Base-by-base conservation (phyloP, 2,797 vertebrate species). In the Eidolon dupreanum region DNA sequence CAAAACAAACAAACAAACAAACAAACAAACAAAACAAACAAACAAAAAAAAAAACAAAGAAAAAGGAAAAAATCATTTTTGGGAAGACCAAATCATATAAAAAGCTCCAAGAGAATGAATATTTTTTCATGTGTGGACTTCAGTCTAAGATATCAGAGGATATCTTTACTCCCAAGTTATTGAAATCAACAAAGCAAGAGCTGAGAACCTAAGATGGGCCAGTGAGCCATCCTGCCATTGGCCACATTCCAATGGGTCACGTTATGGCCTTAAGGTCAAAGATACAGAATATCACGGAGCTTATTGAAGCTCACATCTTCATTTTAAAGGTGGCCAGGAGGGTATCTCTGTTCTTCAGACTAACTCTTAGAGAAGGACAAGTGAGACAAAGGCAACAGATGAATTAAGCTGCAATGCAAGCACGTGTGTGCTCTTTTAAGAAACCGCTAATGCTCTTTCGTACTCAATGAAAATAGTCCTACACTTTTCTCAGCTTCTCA, bases 181-280 rank as follows among this genome's bases (percentile, higher is more conserved):
- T 61, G 28, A 97, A 98, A 92, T 95, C 73, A 95, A 95, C 94
- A 93, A 97, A 97, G 95, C 70, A 96, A 59, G 68, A 96, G 94
- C 86, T 15, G 17, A 66, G 49, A 75, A 68, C 0, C 19, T 93
- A 77, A 81, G 87, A 92, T 74, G 95, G 93, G 88, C 94, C 96
- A 96, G 98, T 89, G 97, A 96, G 88, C 49, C 96, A 97, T 94
- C 43, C 88, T 97, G 97, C 95, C 11, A 11, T 1, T 22, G 15
- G 4, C 8, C 24, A 28, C 16, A 16, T 0, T n/a, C 9, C 17
- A 8, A 84, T 78, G 38, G 82, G 15, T 87, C 3, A 59, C 17
- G 43, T 49, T 97, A 82, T 85, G 96, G 88, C 83, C 8, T 92
- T 15, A 46, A 73, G 66, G 78, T 93, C 97, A 97, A 97, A 98